These are phyloP conservation scores for Burhinus oedicnemus DNA, from an alignment of 2,113 vertebrate genomes.

Conservation along the genomic window DNA sequence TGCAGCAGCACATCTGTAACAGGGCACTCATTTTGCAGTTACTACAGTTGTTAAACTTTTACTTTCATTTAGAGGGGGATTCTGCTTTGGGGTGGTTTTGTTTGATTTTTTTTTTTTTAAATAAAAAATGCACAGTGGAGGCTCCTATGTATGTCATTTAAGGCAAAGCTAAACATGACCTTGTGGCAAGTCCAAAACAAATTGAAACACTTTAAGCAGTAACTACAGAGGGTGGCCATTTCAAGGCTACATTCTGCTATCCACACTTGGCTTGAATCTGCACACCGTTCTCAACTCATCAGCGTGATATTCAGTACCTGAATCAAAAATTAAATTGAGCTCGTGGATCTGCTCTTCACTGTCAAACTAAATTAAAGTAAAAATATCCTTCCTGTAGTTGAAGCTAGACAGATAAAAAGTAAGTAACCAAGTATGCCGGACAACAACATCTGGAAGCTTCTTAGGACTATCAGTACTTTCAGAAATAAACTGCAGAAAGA, in stretches of 20 bases:
- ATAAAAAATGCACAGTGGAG: background rate
- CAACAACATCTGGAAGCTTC: background rate
- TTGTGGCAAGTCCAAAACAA: background rate
- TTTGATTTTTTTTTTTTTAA: background rate
- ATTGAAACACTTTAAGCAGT: background rate
- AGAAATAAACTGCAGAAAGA: background rate
- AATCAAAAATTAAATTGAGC: background rate
- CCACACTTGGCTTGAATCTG: background rate
- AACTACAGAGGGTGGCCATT: background rate
- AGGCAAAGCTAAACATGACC: background rate
- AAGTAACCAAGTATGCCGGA: background rate
- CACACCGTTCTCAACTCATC: background rate
- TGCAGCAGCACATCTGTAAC: background rate
- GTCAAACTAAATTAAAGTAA: background rate
- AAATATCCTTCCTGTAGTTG: background rate
- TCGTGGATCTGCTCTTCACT: background rate
- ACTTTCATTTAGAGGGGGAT: background rate
- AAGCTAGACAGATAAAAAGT: background rate
- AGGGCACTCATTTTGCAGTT: background rate
- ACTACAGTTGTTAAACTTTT: background rate
- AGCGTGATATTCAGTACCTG: background rate
- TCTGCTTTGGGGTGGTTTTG: background rate
- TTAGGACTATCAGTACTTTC: background rate
- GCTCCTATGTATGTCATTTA: background rate
- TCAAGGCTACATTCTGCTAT: background rate